phyloP scores from a whole-genome alignment of 2,888 invertebrate species.

The Scaptodrosophila latifasciaeformis region DNA sequence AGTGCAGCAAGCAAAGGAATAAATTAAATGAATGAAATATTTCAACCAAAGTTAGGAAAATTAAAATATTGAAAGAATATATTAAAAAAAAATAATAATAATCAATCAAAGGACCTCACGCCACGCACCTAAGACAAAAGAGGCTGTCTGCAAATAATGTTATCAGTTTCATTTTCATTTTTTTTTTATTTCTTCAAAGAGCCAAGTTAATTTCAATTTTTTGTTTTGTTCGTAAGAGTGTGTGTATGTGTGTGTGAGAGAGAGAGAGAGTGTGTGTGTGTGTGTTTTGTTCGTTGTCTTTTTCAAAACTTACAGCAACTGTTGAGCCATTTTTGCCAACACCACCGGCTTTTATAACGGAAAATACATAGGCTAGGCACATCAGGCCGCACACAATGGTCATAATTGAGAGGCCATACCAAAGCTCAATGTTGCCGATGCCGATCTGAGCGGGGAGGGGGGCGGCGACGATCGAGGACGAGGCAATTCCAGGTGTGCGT shows the following conservation, averaged over 20 bases:
- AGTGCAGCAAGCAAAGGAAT: too few species aligned
- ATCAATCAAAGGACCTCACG: slow-evolving; percentile 13
- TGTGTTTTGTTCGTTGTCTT: slow-evolving; percentile 7
- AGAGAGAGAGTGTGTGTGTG: slow-evolving; percentile 10
- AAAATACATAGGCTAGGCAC: slow-evolving; percentile 84
- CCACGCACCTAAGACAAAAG: slow-evolving; percentile 26
- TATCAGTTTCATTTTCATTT: slow-evolving; percentile 1
- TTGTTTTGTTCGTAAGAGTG: slow-evolving; percentile 33
- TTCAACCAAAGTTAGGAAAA: too few species aligned
- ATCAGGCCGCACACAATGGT: slow-evolving; percentile 83
- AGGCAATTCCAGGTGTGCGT: too few species aligned
- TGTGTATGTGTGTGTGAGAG: slow-evolving; percentile 23
- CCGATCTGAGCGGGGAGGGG: slow-evolving; percentile 75
- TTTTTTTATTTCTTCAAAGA: slow-evolving; percentile 26
- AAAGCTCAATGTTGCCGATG: slow-evolving; percentile 80
- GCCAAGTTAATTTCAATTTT: slow-evolving; percentile 65
- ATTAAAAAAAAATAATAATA: too few species aligned
- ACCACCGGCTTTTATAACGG: slow-evolving; percentile 92
- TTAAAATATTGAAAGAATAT: too few species aligned
- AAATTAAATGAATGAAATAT: too few species aligned
- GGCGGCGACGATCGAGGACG: too few species aligned
- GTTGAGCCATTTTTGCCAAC: slow-evolving; percentile 99
- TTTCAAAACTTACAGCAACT: slow-evolving; percentile 91
- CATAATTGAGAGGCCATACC: slow-evolving; percentile 85
- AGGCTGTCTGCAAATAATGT: not conserved